phyloP scores from a whole-genome alignment of 2,113 vertebrate genomes.

The Tupaia chinensis region DNA sequence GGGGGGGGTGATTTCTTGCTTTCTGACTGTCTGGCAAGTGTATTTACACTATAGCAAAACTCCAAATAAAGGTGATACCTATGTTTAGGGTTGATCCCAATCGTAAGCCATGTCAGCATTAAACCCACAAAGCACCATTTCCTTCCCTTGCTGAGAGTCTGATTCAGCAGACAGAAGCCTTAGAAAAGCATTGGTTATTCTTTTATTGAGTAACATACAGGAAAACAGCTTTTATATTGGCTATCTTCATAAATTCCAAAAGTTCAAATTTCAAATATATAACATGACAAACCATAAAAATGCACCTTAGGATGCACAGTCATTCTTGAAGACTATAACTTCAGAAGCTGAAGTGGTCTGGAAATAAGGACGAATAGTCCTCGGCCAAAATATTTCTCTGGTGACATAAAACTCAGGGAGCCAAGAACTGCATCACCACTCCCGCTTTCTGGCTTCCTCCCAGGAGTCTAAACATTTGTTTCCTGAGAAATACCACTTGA shows the following conservation, averaged over 20 bases:
- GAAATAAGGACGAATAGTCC: constrained; percentile 55
- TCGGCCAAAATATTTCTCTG: constrained; percentile 75
- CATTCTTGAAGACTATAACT: constrained; percentile 44
- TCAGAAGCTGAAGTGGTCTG: constrained; percentile 50
- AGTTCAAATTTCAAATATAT: constrained; percentile 57
- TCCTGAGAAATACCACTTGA: constrained; percentile 82
- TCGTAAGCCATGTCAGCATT: neutral
- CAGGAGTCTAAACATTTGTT: constrained; percentile 80
- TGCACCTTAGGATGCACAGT: neutral
- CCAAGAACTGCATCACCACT: constrained; percentile 68
- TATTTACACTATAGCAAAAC: too few relatives aligned
- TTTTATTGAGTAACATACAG: constrained; percentile 26
- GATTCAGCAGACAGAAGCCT: neutral
- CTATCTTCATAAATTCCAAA: constrained; percentile 26
- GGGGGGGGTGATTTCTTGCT: too few relatives aligned
- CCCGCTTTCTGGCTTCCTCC: constrained; percentile 71
- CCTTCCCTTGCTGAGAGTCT: constrained; percentile 14
- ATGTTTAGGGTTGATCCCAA: neutral
- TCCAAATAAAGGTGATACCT: neutral
- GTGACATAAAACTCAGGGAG: constrained; percentile 68
- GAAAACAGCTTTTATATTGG: constrained; percentile 33
- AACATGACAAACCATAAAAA: constrained; percentile 27
- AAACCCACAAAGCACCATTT: constrained; percentile 3
- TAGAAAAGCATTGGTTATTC: neutral
- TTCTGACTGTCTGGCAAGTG: too few relatives aligned